Evolutionary conservation across 2,888 invertebrate genomes (phyloP).

Genomic region (Oxycera nigricornis): DNA sequence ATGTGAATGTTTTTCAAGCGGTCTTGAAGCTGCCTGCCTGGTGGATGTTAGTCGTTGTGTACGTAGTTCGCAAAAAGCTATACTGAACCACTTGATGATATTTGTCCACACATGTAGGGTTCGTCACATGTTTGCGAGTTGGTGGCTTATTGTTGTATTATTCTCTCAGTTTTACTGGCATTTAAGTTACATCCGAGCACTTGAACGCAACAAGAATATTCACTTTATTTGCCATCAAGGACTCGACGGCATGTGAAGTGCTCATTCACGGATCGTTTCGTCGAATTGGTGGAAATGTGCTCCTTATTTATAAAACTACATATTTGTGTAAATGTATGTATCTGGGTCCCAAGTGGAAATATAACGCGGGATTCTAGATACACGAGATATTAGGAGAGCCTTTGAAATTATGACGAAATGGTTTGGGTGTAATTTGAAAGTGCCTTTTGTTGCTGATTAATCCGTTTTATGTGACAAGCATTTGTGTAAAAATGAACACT

Average conservation of each 20-base stretch:
- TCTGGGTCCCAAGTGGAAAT: too few relatives aligned
- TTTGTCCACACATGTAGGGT: neutral
- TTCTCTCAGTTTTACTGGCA: constrained; percentile 22
- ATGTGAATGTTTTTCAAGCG: too few relatives aligned
- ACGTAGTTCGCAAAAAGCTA: too few relatives aligned
- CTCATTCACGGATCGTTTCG: constrained; percentile 43
- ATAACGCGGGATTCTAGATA: too few relatives aligned
- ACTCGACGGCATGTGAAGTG: constrained; percentile 18
- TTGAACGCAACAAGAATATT: constrained; percentile 46
- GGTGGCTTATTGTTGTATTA: neutral
- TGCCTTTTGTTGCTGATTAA: too few relatives aligned
- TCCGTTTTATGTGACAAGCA: too few relatives aligned
- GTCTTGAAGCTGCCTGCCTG: too few relatives aligned
- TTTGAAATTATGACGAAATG: neutral
- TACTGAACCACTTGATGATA: too few relatives aligned
- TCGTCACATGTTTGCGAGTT: neutral
- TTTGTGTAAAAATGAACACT: too few relatives aligned
- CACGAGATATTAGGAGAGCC: neutral
- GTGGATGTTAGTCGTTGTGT: too few relatives aligned
- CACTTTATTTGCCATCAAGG: constrained; percentile 43
- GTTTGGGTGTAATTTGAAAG: neutral
- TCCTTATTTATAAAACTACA: neutral
- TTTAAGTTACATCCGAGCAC: constrained; percentile 45
- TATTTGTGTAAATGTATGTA: too few relatives aligned
- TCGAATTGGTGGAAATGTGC: constrained; percentile 42